Conservation (phyloP, 1,140 invertebrate species). For the Phthorimaea operculella region DNA sequence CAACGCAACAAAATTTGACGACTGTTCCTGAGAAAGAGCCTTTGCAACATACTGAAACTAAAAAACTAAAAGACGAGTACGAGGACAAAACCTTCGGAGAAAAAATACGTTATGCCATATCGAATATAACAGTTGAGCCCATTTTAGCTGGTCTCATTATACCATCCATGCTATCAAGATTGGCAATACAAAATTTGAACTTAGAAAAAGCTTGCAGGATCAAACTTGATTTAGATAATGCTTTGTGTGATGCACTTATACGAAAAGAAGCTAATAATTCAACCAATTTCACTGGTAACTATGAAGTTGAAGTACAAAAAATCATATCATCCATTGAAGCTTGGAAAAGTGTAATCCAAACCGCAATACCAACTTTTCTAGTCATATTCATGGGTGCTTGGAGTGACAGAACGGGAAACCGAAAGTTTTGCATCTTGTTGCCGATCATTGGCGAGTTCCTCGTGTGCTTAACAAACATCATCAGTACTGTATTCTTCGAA, state of each 20-base stretch:
- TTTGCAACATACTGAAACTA: conserved; percentile 26
- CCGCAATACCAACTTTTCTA: conserved; percentile 66
- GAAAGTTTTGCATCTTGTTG: conserved; percentile 70
- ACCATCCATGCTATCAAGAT: conserved; percentile 61
- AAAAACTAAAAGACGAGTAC: conserved; percentile 12
- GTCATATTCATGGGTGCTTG: conserved; percentile 72
- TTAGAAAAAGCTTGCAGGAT: conserved; percentile 72
- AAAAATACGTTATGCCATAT: conserved; percentile 35
- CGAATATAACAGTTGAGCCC: conserved; percentile 68
- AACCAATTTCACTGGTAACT: background rate
- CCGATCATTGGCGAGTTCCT: conserved; percentile 68
- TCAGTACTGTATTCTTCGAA: conserved; percentile 66
- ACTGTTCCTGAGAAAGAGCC: conserved; percentile 33
- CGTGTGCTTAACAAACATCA: conserved; percentile 58
- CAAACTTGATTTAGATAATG: conserved; percentile 60
- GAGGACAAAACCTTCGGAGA: conserved; percentile 29
- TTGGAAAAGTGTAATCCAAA: conserved; percentile 69
- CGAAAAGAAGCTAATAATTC: conserved; percentile 31
- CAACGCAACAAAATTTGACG: background rate
- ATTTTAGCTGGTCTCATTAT: conserved; percentile 66
- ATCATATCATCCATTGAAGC: conserved; percentile 67
- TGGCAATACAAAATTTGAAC: conserved; percentile 70
- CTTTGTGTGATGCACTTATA: conserved; percentile 67
- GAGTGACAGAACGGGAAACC: conserved; percentile 70
- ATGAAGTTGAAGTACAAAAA: conserved; percentile 64